These are phyloP conservation scores for Apodemus sylvaticus DNA, from an alignment of 2,113 vertebrate species.

Conservation along the genomic window DNA sequence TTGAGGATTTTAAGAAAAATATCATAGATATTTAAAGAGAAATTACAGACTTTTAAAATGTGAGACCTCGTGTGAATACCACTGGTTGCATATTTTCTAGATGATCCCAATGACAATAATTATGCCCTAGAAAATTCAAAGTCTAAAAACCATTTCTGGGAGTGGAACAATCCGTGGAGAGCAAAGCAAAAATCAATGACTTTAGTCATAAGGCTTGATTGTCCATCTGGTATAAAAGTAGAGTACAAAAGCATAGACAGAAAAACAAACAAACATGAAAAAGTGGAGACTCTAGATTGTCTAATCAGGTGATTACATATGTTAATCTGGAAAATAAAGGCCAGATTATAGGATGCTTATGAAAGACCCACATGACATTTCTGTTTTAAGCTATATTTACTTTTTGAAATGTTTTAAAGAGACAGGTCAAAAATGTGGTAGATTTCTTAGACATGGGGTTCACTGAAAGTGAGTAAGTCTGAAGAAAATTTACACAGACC, in stretches of 20 bases:
- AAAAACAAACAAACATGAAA: not conserved
- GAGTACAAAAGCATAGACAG: not conserved
- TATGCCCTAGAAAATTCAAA: not conserved
- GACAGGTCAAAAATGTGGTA: not conserved
- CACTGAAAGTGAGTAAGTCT: not conserved
- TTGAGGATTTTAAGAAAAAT: not conserved
- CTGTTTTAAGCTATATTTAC: not conserved
- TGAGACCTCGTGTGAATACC: accelerated
- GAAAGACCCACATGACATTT: not conserved
- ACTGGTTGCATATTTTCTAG: accelerated
- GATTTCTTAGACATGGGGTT: not conserved
- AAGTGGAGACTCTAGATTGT: not conserved
- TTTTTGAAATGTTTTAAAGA: not conserved
- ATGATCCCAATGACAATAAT: not conserved
- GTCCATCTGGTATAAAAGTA: no score
- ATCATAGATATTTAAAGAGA: not conserved
- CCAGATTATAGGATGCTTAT: not conserved
- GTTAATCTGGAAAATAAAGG: not conserved
- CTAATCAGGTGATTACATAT: not conserved
- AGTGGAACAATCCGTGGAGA: not conserved
- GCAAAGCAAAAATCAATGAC: not conserved
- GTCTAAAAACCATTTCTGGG: not conserved
- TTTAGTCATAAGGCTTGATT: not conserved
- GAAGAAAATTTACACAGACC: not conserved
- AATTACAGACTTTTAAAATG: not conserved